Evolutionary conservation across 2,113 vertebrate species (phyloP).

Genomic region (Plotosus lineatus): DNA sequence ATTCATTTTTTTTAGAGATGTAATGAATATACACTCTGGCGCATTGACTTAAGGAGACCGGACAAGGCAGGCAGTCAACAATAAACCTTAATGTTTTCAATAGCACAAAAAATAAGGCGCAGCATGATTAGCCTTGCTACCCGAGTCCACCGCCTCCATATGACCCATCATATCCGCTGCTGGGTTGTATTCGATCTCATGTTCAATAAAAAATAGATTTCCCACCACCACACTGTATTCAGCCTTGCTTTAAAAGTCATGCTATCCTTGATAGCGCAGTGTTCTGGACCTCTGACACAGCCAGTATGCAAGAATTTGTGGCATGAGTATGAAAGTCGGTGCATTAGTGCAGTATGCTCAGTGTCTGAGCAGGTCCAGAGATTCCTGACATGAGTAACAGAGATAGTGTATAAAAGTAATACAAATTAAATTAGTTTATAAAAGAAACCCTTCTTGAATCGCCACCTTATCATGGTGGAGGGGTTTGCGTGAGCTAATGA

Average conservation of each 20-base stretch:
- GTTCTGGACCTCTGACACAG: slow-evolving; percentile 1
- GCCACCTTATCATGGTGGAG: no score
- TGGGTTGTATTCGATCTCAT: slow-evolving; percentile 27
- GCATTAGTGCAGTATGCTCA: neutral
- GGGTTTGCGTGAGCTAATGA: no score
- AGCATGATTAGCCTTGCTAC: neutral
- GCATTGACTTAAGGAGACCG: neutral
- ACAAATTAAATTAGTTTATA: neutral
- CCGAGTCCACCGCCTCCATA: neutral
- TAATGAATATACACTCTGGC: neutral
- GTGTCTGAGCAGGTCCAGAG: neutral
- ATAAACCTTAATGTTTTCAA: neutral
- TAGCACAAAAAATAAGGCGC: neutral
- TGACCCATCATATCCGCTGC: slow-evolving; percentile 13
- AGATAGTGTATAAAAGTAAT: neutral
- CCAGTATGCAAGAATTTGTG: neutral
- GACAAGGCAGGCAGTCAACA: neutral
- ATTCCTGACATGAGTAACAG: neutral
- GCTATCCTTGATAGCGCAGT: slow-evolving; percentile 23
- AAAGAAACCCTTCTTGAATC: no score
- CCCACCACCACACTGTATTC: neutral
- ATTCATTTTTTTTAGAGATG: neutral
- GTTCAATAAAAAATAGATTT: slow-evolving; percentile 31
- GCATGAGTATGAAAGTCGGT: neutral
- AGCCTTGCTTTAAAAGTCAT: slow-evolving; percentile 16